Evolutionary conservation across 2,888 invertebrate species (phyloP), one percentile per base, ranked within the genome.

Genomic region (Lepetodrilus schrolli): DNA sequence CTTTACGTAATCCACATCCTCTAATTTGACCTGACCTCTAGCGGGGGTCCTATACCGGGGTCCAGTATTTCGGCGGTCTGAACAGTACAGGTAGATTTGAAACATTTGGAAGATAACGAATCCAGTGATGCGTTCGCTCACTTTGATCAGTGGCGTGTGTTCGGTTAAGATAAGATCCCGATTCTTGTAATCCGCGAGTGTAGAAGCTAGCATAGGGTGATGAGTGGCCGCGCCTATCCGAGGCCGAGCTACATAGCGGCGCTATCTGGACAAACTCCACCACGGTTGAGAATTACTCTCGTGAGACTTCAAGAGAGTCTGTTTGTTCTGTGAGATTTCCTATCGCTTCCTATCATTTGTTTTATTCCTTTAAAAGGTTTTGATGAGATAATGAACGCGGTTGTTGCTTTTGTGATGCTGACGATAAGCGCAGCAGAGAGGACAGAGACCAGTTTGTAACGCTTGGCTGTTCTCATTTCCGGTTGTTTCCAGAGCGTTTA

Each of bases 131-230:
- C 26, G 34, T 58, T 30, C 17, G 58, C 17, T 30, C 26, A 13
- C 58, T 58, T 58, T 58, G 26, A 58, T 34, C 21, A 30, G 17
- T 23, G 10, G 58, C 34, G 58, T 26, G 58, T 30, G 58, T 30
- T 58, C 58, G 34, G 30, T 58, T 58, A 58, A 58, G 58, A 58
- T 58, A 58, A 58, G 34, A 30, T 34, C n/a, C n/a, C n/a, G n/a
- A n/a, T n/a, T n/a, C n/a, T n/a, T n/a, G n/a, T n/a, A n/a, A n/a
- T n/a, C n/a, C n/a, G n/a, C n/a, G n/a, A n/a, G n/a, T n/a, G n/a
- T n/a, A n/a, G n/a, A n/a, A n/a, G n/a, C n/a, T n/a, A n/a, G n/a
- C n/a, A n/a, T n/a, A n/a, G n/a, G n/a, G n/a, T n/a, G n/a, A n/a
- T n/a, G n/a, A n/a, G n/a, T n/a, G n/a, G n/a, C n/a, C n/a, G n/a